phyloP scores from a whole-genome alignment of 2,113 vertebrate genomes.

The Rhinoptilus africanus region DNA sequence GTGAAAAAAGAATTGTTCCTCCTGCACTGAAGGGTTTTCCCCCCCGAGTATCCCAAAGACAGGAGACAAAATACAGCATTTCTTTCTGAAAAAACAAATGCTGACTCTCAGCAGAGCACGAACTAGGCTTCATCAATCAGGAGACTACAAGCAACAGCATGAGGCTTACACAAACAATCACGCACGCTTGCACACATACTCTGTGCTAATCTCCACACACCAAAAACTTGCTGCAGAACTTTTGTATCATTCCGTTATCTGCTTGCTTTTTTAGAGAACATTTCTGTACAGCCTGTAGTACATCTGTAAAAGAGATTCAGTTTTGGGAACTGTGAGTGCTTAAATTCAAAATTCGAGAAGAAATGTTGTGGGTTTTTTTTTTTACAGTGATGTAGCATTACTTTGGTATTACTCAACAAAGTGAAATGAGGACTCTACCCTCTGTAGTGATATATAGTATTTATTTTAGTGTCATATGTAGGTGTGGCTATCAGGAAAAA shows the following conservation, averaged over 20 bases:
- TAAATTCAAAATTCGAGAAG: not conserved
- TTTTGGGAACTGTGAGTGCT: not conserved
- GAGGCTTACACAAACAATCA: not conserved
- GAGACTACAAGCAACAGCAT: not conserved
- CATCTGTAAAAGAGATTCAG: not conserved
- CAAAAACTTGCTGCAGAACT: not conserved
- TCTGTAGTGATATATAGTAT: not conserved
- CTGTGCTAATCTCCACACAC: not conserved
- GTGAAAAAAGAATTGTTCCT: not conserved
- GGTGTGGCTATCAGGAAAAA: not conserved
- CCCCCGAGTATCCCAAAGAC: not conserved
- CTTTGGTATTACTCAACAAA: not conserved
- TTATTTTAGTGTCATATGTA: not conserved
- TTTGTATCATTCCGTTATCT: not conserved
- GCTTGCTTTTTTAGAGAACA: not conserved
- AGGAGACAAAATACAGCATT: constrained; percentile 4
- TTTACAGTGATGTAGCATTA: not conserved
- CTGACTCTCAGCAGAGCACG: not conserved
- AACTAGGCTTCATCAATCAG: not conserved
- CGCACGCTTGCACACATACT: not conserved
- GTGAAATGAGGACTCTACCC: not conserved
- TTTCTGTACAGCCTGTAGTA: not conserved
- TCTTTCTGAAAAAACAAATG: not conserved
- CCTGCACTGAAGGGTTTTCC: not conserved
- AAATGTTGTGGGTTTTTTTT: not conserved